Base-by-base conservation (phyloP, 2,888 invertebrate species). In the Cephus runcator region DNA sequence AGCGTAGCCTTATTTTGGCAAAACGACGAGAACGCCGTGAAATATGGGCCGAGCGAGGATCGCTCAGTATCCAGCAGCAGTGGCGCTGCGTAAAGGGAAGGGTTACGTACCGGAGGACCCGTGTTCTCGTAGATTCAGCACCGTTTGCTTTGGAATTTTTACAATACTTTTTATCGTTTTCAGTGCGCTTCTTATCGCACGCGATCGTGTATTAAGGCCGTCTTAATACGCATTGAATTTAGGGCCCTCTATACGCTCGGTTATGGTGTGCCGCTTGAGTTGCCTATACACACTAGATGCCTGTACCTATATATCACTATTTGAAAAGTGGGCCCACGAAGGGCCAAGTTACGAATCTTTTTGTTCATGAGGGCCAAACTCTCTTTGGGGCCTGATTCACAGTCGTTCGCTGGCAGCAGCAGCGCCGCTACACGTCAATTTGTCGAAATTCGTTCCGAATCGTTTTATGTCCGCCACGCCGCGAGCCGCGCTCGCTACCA, bases 381-480 rank as follows among this genome's bases (percentile, higher is more conserved):
- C 56, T 56, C 56, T 23, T 23, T 56, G 23, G 56, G 23, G 56
- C 56, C 56, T 23, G 23, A 56, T 23, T 56, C 56, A 23, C 79
- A 36, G 77, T 73, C 31, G 76, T 77, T 75, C 2, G 78, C 78
- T 74, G 78, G 81, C 85, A 84, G 85, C 86, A 85, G 71, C 86
- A 85, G 76, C 75, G 75, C 56, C 56, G 87, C 89, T 81, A 86
- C 90, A 86, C 90, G 90, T 91, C 91, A 91, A 91, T 91, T 91
- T 91, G 91, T 91, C 91, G 91, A 90, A 90, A 91, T 91, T 91
- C 91, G 91, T 91, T 91, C 91, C 91, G 91, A 90, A 90, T 91
- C 90, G 90, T 91, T 91, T 91, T 91, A 91, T 90, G 91, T 88
- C 88, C 87, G 88, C 84, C 85, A 87, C 86, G 85, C 86, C 85